Evolutionary conservation across 2,113 vertebrate genomes (phyloP), one percentile per base, ranked within the genome.

Genomic region (Cyprinodon brontotheroides): DNA sequence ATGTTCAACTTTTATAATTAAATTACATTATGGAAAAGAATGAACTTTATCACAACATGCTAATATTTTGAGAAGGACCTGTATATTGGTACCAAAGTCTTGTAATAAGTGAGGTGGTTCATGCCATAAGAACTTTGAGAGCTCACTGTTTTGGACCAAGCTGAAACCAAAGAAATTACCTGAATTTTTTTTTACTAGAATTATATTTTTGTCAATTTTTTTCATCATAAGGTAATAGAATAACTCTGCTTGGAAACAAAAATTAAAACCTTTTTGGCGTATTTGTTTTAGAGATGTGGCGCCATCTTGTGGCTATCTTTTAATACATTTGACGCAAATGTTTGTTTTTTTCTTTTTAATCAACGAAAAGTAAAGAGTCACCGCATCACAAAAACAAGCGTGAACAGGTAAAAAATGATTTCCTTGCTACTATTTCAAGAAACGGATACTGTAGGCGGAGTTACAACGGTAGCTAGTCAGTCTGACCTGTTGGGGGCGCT

Each of bases 401-500:
- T 67, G 3, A 0, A 13, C 29, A 29, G 29, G 29, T 29, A 29
- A 15, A 45, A 60, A 63, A 17, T 0, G 11, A 0, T 11, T 3
- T 50, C 39, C 0, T 43, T 2, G 11, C 8, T 1, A 62, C 13
- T 2, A 48, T 41, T 67, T 29, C 47, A 1, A 67, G 14, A 2
- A 17, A 70, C 60, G 3, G 0, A 39, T 0, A 61, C 12, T 1
- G 0, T 2, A 4, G n/a, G 0, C 11, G 0, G 10, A 22, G 8
- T 39, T 7, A 17, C 65, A 66, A 12, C 6, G 40, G 22, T 0
- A 8, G 40, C 3, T 4, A 9, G 1, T 0, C 0, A 1, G 0
- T 48, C 75, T 11, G 40, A 36, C 71, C 75, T 45, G 15, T 45
- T 11, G 72, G 71, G 65, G 83, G 88, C 88, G 85, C 90, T 92